Evolutionary conservation across 1,140 invertebrate genomes (phyloP).

Genomic region (Homarus americanus): DNA sequence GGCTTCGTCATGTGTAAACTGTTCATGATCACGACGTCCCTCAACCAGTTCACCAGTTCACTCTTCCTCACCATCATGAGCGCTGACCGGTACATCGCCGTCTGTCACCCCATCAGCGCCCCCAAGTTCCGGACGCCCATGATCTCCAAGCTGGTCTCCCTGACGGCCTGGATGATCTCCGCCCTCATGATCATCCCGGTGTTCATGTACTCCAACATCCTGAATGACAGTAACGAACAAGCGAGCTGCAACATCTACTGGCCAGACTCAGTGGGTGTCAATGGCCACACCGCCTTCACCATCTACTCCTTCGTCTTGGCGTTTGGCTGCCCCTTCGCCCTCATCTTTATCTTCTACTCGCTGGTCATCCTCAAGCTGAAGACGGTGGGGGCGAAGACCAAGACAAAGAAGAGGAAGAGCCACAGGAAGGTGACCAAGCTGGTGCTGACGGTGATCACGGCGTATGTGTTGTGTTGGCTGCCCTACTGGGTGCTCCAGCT

Average conservation of each 20-base stretch:
- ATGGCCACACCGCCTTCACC: conserved; percentile 86
- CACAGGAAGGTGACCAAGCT: conserved; percentile 47
- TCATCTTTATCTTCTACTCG: conserved; percentile 96
- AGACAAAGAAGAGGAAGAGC: conserved; percentile 39
- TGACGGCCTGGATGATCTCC: conserved; percentile 51
- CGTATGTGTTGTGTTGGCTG: conserved; percentile 56
- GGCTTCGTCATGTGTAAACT: conserved; percentile 59
- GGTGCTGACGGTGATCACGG: conserved; percentile 56
- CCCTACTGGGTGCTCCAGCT: conserved; percentile 56
- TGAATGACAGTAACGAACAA: conserved; percentile 46
- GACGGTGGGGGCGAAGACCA: conserved; percentile 87
- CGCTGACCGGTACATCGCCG: conserved; percentile 56
- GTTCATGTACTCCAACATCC: conserved; percentile 59
- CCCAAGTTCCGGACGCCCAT: conserved; percentile 61
- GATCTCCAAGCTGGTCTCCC: conserved; percentile 56
- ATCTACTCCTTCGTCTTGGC: conserved; percentile 94
- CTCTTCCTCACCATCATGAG: conserved; percentile 60
- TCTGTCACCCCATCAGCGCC: conserved; percentile 56
- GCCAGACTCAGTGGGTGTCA: conserved; percentile 77
- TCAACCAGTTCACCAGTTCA: conserved; percentile 55
- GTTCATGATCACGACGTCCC: conserved; percentile 57
- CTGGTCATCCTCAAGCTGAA: conserved; percentile 93
- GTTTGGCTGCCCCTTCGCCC: conserved; percentile 81
- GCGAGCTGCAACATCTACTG: conserved; percentile 60
- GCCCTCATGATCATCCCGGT: conserved; percentile 48